A percentile compares a stretch with the other conserved stretches of the same genome.
phyloP scores from a whole-genome alignment of 2,888 invertebrate genomes.

The Rhogogaster chlorosoma region DNA sequence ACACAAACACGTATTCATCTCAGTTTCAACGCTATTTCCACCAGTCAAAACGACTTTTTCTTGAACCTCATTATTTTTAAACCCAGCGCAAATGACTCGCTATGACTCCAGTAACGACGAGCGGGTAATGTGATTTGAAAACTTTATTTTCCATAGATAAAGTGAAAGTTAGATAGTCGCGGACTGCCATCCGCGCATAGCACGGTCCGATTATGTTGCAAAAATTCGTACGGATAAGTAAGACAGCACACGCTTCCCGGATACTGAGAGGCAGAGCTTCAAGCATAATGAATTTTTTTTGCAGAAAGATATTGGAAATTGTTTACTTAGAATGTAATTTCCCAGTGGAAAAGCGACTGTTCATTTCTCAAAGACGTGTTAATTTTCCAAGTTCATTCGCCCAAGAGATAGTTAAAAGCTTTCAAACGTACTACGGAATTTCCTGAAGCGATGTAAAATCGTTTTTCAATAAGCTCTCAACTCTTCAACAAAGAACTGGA shows the following conservation, averaged over 20 bases:
- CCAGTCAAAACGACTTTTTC: not conserved
- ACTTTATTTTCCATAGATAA: not conserved
- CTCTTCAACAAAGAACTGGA: not conserved
- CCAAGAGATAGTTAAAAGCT: not conserved
- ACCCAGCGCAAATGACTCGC: slow-evolving; percentile 11
- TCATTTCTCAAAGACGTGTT: not conserved
- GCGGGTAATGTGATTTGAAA: not conserved
- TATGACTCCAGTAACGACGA: not conserved
- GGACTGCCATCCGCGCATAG: not conserved
- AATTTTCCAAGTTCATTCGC: not conserved
- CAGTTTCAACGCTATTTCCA: not conserved
- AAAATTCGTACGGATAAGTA: not conserved
- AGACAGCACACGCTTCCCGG: not conserved
- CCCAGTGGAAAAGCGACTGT: not conserved
- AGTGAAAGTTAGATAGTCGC: not conserved
- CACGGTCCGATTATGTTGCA: not conserved
- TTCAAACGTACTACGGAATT: not conserved
- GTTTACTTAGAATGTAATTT: no score
- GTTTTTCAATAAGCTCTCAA: not conserved
- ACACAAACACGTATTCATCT: not conserved
- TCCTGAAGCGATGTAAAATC: not conserved
- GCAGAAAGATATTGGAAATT: not conserved
- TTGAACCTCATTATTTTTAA: slow-evolving; percentile 1
- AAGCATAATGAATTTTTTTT: not conserved
- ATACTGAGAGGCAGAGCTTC: not conserved